phyloP scores from a whole-genome alignment of 2,797 vertebrate species.

The Megalops cyprinoides region DNA sequence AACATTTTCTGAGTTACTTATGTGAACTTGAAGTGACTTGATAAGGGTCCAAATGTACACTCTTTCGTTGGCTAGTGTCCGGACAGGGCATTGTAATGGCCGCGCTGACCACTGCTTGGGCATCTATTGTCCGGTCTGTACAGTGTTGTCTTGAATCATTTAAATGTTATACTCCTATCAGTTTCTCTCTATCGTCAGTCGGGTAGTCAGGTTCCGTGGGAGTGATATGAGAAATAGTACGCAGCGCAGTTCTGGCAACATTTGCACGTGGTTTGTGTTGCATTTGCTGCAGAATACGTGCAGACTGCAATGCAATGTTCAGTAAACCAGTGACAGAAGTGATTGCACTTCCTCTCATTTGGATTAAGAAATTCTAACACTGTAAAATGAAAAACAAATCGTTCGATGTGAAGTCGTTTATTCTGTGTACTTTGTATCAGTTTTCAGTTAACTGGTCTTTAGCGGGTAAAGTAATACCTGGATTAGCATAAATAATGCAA shows the following conservation, averaged over 20 bases:
- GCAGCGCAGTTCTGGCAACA: neutral
- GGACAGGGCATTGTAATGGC: slow-evolving; percentile 21
- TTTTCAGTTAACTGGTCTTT: neutral
- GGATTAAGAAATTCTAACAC: neutral
- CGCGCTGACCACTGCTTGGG: slow-evolving; percentile 28
- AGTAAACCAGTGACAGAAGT: neutral
- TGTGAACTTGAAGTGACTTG: neutral
- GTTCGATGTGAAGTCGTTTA: neutral
- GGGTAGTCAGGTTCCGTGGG: neutral
- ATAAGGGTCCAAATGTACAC: slow-evolving; percentile 3
- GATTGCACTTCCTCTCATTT: neutral
- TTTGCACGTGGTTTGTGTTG: slow-evolving; percentile 21
- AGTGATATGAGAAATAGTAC: neutral
- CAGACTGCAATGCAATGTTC: neutral
- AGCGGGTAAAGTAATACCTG: neutral
- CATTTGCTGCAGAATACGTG: slow-evolving; percentile 7
- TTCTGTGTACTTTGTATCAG: neutral
- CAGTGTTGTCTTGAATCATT: neutral
- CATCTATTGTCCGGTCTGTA: slow-evolving; percentile 25
- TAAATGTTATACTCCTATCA: neutral
- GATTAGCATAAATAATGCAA: neutral
- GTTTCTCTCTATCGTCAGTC: neutral
- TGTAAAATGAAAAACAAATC: neutral
- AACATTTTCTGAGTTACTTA: neutral
- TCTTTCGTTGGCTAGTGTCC: neutral